Evolutionary conservation across 2,113 vertebrate species (phyloP).

Genomic region (Holacanthus passer): DNA sequence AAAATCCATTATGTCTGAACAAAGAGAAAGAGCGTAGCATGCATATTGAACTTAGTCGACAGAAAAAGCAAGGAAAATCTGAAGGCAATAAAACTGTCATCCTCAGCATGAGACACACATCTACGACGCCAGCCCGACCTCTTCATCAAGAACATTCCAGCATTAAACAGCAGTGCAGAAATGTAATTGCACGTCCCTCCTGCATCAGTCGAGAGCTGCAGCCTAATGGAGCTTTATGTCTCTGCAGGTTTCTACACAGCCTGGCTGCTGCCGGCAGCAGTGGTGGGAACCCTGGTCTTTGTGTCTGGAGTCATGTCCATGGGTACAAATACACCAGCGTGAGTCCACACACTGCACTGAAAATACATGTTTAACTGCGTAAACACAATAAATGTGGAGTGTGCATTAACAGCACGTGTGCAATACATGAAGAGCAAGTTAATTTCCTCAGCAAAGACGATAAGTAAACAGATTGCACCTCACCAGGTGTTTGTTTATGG

Average conservation of each 20-base stretch:
- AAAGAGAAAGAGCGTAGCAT: not conserved
- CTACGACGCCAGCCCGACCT: not conserved
- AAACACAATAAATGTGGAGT: no score
- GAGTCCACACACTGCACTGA: conserved; percentile 62
- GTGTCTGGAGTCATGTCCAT: conserved; percentile 83
- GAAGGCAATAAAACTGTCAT: not conserved
- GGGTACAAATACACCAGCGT: conserved; percentile 84
- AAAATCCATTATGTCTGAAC: not conserved
- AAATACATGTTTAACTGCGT: not conserved
- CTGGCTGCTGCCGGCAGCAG: conserved; percentile 86
- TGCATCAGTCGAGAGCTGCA: conserved; percentile 29
- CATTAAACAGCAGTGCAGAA: conserved; percentile 25
- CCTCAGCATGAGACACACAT: not conserved
- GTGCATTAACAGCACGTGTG: no score
- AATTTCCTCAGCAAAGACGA: no score
- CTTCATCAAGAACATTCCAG: not conserved
- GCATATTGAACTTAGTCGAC: not conserved
- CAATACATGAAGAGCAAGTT: no score
- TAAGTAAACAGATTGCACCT: no score
- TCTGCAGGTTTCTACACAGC: conserved; percentile 87
- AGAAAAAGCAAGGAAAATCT: not conserved
- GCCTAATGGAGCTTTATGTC: conserved; percentile 53
- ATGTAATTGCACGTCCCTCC: conserved; percentile 5
- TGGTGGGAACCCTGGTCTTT: conserved; percentile 86
- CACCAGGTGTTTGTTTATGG: not conserved